Percentiles rank a stretch among this genome's conserved stretches.
phyloP scores from a whole-genome alignment of 2,888 invertebrate species.

The Sphaerophoria taeniata region DNA sequence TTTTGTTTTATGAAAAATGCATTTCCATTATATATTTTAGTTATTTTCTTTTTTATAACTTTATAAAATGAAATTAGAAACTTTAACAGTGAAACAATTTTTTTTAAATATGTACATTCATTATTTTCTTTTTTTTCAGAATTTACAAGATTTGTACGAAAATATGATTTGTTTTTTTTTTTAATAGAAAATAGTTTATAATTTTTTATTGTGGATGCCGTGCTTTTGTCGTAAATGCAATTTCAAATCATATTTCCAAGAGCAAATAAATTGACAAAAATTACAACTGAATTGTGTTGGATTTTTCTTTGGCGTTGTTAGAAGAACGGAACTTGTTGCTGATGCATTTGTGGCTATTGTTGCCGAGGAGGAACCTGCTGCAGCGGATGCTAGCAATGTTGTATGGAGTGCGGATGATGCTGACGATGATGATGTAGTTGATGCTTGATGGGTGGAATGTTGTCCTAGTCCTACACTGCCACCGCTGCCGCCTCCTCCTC shows the following conservation, averaged over 20 bases:
- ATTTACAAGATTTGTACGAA: constrained; percentile 75
- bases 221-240: constrained; percentile 83
- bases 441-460: constrained; percentile 24
- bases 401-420: constrained; percentile 26
- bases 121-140: constrained; percentile 57
- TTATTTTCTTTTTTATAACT: constrained; percentile 70
- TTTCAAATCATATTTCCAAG: constrained; percentile 83
- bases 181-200: constrained; percentile 75
- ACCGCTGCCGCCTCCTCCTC: constrained; percentile 49
- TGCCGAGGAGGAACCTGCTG: constrained; percentile 47
- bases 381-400: constrained; percentile 34
- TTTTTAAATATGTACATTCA: constrained; percentile 61
- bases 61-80: constrained; percentile 69
- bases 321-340: constrained; percentile 60
- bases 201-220: constrained; percentile 83
- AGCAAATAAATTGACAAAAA: constrained; percentile 82
- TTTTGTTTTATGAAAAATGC: constrained; percentile 55
- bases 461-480: constrained; percentile 21
- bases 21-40: constrained; percentile 58
- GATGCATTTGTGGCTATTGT: constrained; percentile 42
- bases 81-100: constrained; percentile 65
- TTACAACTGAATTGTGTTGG: constrained; percentile 81
- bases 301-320: constrained; percentile 77
- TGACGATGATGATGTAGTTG: constrained; percentile 19
- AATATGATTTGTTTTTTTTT: constrained; percentile 43